These are phyloP conservation scores for Phymatocera aterrima DNA, from an alignment of 2,888 invertebrate species.

Conservation along the genomic window DNA sequence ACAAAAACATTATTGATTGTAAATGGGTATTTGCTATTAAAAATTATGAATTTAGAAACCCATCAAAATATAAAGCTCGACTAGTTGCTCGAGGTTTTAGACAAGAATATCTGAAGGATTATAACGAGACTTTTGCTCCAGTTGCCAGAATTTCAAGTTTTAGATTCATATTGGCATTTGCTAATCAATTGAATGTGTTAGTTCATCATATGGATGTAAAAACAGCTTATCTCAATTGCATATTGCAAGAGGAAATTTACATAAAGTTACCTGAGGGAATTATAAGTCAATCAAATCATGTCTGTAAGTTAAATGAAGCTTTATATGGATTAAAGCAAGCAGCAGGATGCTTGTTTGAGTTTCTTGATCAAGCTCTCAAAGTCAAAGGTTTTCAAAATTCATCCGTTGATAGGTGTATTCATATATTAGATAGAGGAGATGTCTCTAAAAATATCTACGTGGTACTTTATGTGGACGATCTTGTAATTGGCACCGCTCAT, in stretches of 20 bases:
- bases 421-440: too few species aligned
- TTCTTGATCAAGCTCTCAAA: too few species aligned
- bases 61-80: conserved; percentile 50
- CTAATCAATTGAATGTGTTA: conserved; percentile 51
- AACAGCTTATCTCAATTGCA: conserved; percentile 49
- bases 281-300: conserved; percentile 30
- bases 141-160: conserved; percentile 50
- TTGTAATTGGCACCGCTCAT: too few species aligned
- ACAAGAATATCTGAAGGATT: conserved; percentile 50
- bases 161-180: conserved; percentile 51
- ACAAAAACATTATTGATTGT: conserved; percentile 47
- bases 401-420: too few species aligned
- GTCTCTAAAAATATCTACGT: too few species aligned
- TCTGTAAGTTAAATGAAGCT: conserved; percentile 52
- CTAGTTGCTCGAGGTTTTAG: conserved; percentile 49
- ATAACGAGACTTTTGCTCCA: conserved; percentile 51
- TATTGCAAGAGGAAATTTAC: conserved; percentile 48
- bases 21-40: background rate
- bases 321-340: too few species aligned
- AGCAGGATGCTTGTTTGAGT: too few species aligned
- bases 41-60: conserved; percentile 46
- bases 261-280: conserved; percentile 51
- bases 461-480: too few species aligned
- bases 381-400: too few species aligned
- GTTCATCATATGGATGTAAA: conserved; percentile 53